Evolutionary conservation across 2,113 vertebrate species (phyloP), one percentile per base, ranked within the genome.

Genomic region (Sceloporus tristichus): DNA sequence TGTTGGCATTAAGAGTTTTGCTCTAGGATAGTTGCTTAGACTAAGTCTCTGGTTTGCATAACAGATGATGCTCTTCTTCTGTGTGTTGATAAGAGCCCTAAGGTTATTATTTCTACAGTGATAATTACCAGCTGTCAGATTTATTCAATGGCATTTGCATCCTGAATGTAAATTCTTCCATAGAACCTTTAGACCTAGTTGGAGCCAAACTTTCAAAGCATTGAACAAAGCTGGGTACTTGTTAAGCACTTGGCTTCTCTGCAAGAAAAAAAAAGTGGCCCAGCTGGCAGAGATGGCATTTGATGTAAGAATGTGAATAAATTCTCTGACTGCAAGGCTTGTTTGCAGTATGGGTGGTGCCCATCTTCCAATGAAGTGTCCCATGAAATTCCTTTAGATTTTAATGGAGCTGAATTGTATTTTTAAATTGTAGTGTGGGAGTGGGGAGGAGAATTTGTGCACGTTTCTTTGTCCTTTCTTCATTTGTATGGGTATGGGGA

Each of bases 1-100:
- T 77, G 21, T 68, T 77, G 59, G 59, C 73, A 27, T 54, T 76
- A 27, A 38, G 48, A 62, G 9, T 42, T 59, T 53, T 25, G n/a
- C 29, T 66, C 29, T 66, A 34, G 40, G 4, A 19, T 19, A 62
- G n/a, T 29, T 3, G 65, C 21, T 34, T 82, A n/a, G 56, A 25
- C 56, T 53, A 83, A 82, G 19, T 80, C 16, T 38, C 27, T 59
- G 66, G 76, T 88, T n/a, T 88, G 80, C 59, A 88, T 83, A 76
- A 68, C 23, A 87, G 25, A 80, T 71, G 21, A 19, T 38, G 3
- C 21, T 53, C 40, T 82, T 66, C 56, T 56, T 59, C 19, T 59
- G 16, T 34, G 62, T 38, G 29, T 66, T 76, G 23, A 76, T 75
- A 25, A 76, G 66, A 34, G n/a, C n/a, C 87, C n/a, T 27, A 40